phyloP scores from a whole-genome alignment of 2,797 vertebrate species.

The Enteromius argenteus region DNA sequence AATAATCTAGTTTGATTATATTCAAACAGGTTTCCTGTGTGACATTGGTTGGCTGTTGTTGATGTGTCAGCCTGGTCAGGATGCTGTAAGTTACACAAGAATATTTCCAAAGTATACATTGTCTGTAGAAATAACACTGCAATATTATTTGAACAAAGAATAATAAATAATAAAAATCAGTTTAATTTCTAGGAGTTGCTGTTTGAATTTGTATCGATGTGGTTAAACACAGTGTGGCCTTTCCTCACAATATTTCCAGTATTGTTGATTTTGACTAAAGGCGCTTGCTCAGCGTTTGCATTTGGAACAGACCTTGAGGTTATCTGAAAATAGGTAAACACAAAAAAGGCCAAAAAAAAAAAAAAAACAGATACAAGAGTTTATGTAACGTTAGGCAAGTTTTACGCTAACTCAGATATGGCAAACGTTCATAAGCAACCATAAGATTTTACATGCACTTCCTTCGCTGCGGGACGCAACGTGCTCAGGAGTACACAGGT shows the following conservation, averaged over 20 bases:
- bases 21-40: neutral
- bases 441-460: neutral
- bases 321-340: slow-evolving; percentile 42
- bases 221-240: neutral
- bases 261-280: slow-evolving; percentile 1
- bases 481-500: slow-evolving; percentile 20
- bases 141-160: neutral
- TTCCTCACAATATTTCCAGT: neutral
- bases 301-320: slow-evolving; percentile 39
- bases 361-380: neutral
- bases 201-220: neutral
- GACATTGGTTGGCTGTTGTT: neutral
- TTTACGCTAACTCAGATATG: neutral
- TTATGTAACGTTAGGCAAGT: neutral
- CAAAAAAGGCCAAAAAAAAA: slow-evolving; percentile 24
- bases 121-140: neutral
- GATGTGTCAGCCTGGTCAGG: neutral
- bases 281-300: neutral
- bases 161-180: neutral
- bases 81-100: neutral
- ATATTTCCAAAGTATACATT: neutral
- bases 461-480: neutral
- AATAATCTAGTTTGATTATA: neutral
- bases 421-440: neutral
- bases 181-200: neutral